Evolutionary conservation across 2,888 invertebrate species (phyloP), one percentile per base, ranked within the genome.

Genomic region (Brachylomia viminalis): DNA sequence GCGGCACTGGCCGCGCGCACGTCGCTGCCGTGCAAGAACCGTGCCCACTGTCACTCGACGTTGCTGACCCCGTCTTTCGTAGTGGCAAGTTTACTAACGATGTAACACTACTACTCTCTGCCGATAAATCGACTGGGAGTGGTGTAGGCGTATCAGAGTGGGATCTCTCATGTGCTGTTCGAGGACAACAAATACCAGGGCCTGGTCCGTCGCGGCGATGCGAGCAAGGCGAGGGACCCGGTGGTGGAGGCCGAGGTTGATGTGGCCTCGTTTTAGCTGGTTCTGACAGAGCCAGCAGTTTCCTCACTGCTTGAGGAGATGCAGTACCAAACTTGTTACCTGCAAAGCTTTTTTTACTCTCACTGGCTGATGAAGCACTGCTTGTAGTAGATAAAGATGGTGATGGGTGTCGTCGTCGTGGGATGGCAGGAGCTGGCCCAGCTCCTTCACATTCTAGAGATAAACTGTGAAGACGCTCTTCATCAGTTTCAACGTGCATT

Each of bases 281-380:
- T 92, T 99, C 98, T 20, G 99, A 98, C 49, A 99, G 97, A 13
- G 99, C 98, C 87, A 99, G 97, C 93, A 99, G 97, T 94, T 99
- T 99, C 90, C 99, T 97, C 30, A 99, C 99, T 15, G 99, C 99
- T 95, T 99, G 99, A 33, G 99, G 99, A 23, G 99, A 99, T 59
- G 99, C 99, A 59, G 99, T 98, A 85, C 99, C 98, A 90, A 98
- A 98, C 92, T 98, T 98, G 86, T 98, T 97, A 0, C 97, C 97
- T 1, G 96, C 96, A 87, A 97, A 96, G 84, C 96, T 96, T 86
- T 97, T 97, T 90, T 97, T 97, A 76, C 98, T 97, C 92, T 98
- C 98, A 90, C 98, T 98, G 64, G 98, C 98, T 81, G 98, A 98
- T 90, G 98, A 98, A 20, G 99, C 98, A 90, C 99, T 99, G 91